Conservation (phyloP, 1,140 invertebrate species). For the Apocrypta bakeri region DNA sequence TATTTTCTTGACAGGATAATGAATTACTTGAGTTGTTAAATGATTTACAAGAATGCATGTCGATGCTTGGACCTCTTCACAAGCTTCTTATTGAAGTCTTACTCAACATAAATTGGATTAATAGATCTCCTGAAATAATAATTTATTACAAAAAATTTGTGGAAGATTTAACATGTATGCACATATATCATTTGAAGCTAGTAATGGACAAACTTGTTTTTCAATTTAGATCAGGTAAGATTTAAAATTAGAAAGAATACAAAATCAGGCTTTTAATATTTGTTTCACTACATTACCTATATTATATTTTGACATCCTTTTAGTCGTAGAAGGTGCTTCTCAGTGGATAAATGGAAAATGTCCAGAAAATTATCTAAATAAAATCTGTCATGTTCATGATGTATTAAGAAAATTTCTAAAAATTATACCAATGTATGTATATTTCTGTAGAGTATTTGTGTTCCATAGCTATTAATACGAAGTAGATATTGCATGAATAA, state of each 20-base stretch:
- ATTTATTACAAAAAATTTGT: slow-evolving; percentile 78
- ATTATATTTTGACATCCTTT: slow-evolving; percentile 37
- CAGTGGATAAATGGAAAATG: slow-evolving; percentile 71
- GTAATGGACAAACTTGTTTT: slow-evolving; percentile 77
- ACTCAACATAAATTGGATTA: slow-evolving; percentile 77
- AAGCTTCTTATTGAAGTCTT: slow-evolving; percentile 78
- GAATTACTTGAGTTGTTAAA: slow-evolving; percentile 76
- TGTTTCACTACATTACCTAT: no score
- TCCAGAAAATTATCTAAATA: slow-evolving; percentile 68
- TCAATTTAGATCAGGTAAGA: slow-evolving; percentile 75
- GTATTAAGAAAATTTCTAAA: slow-evolving; percentile 75
- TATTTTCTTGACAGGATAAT: slow-evolving; percentile 69
- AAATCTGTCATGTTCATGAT: slow-evolving; percentile 76
- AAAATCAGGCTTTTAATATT: neutral
- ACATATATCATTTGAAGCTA: slow-evolving; percentile 77
- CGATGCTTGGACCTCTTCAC: slow-evolving; percentile 75
- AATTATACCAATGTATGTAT: slow-evolving; percentile 79
- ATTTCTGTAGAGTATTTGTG: slow-evolving; percentile 59
- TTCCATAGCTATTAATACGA: slow-evolving; percentile 30
- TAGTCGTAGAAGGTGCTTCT: slow-evolving; percentile 60
- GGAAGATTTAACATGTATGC: slow-evolving; percentile 78
- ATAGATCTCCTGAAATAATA: slow-evolving; percentile 70
- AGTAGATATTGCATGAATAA: neutral
- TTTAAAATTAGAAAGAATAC: slow-evolving; percentile 11
- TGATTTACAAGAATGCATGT: slow-evolving; percentile 77